Evolutionary conservation across 1,140 invertebrate genomes (phyloP), one percentile per base, ranked within the genome.

Genomic region (Tachypleus tridentatus): DNA sequence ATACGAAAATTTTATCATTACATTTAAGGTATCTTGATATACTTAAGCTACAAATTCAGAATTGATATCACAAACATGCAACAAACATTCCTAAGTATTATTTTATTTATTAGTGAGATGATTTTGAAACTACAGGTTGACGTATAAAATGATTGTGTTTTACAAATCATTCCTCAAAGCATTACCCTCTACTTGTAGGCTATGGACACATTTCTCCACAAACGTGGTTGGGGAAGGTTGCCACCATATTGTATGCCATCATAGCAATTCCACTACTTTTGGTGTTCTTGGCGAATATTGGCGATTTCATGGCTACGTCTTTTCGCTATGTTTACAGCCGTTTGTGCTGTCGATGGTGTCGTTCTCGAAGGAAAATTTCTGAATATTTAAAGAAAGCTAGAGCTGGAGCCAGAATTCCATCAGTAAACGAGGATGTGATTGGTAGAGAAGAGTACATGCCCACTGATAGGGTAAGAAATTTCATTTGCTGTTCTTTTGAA

Each of bases 311-410:
- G 76, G 95, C 96, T 2, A 88, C 91, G 71, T 92, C 91, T 72
- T 98, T 98, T 78, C 93, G 97, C 76, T 98, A 91, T 83, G 85
- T 88, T 10, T 98, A 96, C 75, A 86, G 89, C 5, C 85, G 89
- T 72, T 85, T 91, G 63, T 96, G 91, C 62, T 69, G 67, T 51
- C 61, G 67, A 5, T 69, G 67, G 64, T 68, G 67, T 52, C 49
- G 67, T 9, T 54, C 63, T 4, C 1, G 50, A 3, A 49, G 67
- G 3, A 57, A 64, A 8, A 56, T 58, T 0, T 56, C 52, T 11
- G 67, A 69, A 29, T 69, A 64, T 11, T 29, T 47, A 7, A 49
- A 56, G 49, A 61, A 63, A 4, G 51, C 56, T 3, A 48, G 59
- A 49, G 64, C 64, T 60, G 66, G 63, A 29, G 66, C 63, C 3